Evolutionary conservation across 2,113 vertebrate genomes (phyloP).

Genomic region (Cricetomys ansorgei): DNA sequence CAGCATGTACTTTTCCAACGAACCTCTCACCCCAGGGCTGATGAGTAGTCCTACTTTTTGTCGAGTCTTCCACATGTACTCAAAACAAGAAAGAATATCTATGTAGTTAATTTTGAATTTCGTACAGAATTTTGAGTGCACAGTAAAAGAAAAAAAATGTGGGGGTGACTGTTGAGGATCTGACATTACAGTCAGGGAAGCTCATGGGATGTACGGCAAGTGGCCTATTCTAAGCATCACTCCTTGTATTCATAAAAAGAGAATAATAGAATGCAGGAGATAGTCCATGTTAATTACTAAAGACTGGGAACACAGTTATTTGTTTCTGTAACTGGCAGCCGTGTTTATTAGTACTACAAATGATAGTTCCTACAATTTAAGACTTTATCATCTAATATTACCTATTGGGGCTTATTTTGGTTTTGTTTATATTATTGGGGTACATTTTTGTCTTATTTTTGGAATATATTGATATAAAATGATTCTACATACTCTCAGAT

Average conservation of each 20-base stretch:
- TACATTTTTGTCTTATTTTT: slow-evolving; percentile 32
- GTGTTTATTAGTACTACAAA: neutral
- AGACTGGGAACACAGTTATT: neutral
- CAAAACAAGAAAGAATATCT: neutral
- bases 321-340: neutral
- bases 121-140: neutral
- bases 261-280: neutral
- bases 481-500: neutral
- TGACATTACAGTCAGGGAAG: neutral
- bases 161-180: neutral
- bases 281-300: neutral
- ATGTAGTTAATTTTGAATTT: neutral
- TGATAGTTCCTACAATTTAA: neutral
- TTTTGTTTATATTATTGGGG: neutral
- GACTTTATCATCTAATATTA: neutral
- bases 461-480: neutral
- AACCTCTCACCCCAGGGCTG: neutral
- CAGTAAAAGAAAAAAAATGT: neutral
- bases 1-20: neutral
- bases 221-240: neutral
- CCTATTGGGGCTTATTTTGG: neutral
- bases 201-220: neutral
- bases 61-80: neutral
- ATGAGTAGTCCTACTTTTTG: neutral
- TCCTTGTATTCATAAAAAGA: slow-evolving; percentile 8